Evolutionary conservation across 2,888 invertebrate species (phyloP), one percentile per base, ranked within the genome.

Genomic region (Agrotis clavis): DNA sequence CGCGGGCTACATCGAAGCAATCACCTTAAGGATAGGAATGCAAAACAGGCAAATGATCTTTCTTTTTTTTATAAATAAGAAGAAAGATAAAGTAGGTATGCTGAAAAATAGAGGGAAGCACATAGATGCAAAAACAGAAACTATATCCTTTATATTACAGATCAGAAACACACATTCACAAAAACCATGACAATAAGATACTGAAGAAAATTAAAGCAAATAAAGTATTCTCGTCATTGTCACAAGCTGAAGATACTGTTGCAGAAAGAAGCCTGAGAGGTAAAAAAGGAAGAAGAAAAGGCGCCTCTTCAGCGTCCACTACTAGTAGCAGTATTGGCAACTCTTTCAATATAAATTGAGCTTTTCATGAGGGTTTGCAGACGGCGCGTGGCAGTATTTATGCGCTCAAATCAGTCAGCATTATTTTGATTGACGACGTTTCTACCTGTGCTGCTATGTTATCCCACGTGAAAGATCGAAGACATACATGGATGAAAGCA

Each of bases 171-270:
- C 94, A 94, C 73, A 76, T 19, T 41, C 94, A 94, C 77, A 21
- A 78, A 3, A 86, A 83, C 57, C 94, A 93, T 47, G 91, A 92
- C 60, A 60, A 68, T 3, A 89, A 89, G 87, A 92, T 93, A 71
- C 51, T 87, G 30, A 88, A 84, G 41, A 93, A 91, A 79, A 85
- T 86, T 57, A 78, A 77, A 51, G 72, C 67, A 1, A 76, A 85
- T 18, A 19, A 76, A 54, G 79, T 91, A 69, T 91, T 77, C 71
- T 73, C 71, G n/a, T 77, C 88, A 13, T 13, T 83, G 63, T 18
- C 67, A 62, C 74, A 50, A 64, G 84, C 82, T 48, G 50, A 74
- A 67, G 54, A 81, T 54, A 75, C 51, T 71, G 51, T n/a, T 25
- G 45, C 63, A 64, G 62, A 67, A 21, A 73, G 66, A 50, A 30